These are phyloP conservation scores for Montipora capitata DNA, from an alignment of 92 coral and sea anemone genomes.

Conservation along the genomic window DNA sequence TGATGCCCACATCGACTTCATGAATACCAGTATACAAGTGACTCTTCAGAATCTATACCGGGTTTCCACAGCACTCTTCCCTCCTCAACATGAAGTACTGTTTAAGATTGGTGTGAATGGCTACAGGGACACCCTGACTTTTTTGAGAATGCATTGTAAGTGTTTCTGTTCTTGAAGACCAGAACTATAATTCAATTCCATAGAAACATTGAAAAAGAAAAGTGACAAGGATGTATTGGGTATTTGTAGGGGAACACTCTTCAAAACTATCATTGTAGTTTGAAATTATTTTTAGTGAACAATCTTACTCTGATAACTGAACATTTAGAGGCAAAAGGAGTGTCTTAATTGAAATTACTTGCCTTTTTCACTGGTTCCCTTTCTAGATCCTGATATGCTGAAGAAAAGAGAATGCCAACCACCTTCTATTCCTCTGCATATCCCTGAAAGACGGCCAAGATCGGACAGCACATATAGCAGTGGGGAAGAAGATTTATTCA, in stretches of 20 bases:
- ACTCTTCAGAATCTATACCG: conserved; percentile 92
- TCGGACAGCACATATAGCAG: conserved; percentile 80
- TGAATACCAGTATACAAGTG: conserved; percentile 93
- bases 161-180: not conserved
- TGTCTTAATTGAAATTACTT: not conserved
- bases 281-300: too few relatives aligned
- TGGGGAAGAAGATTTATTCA: conserved; percentile 72
- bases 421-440: conserved; percentile 41
- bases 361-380: not conserved
- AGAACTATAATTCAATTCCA: too few relatives aligned
- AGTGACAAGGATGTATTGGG: too few relatives aligned
- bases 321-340: too few relatives aligned
- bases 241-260: too few relatives aligned
- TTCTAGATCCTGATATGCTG: conserved; percentile 58
- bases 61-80: conserved; percentile 93
- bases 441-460: conserved; percentile 1
- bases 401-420: not conserved
- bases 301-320: too few relatives aligned
- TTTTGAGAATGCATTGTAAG: conserved; percentile 93
- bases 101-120: conserved; percentile 93
- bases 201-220: too few relatives aligned
- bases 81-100: conserved; percentile 86
- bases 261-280: too few relatives aligned
- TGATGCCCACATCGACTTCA: conserved; percentile 83
- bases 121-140: conserved; percentile 90